Base-by-base conservation (phyloP, 2,888 invertebrate species). In the Scaptomyza polygonia region DNA sequence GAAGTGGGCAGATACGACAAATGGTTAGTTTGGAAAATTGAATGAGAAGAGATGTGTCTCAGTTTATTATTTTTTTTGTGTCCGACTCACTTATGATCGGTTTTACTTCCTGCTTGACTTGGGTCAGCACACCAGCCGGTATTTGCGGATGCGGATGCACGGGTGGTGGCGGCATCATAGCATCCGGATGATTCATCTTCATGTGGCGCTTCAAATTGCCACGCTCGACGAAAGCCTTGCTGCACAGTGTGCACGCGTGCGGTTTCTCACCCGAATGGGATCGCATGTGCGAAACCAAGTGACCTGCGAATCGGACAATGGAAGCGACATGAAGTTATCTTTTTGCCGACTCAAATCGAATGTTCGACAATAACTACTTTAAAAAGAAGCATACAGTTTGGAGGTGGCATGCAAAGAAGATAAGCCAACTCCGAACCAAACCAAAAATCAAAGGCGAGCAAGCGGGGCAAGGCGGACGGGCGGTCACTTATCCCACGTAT, bases 221-320 rank as follows among this genome's bases (percentile, higher is more conserved):
- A 70, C 96, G 94, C 92, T 96, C 96, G 55, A 96, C 96, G 90
- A 96, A 96, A 21, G 94, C 94, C 90, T 95, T 95, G 67, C 95
- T 96, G 89, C 96, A 95, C 86, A 95, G 94, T 0, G 94, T 94
- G 89, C 95, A 95, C 52, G 93, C 93, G 88, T 94, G 94, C 42
- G 78, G 93, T 77, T 79, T 93, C 92, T 70, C 77, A 74, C 94
- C 95, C 32, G 95, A 94, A 91, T 97, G 97, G 55, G 96, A 95
- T 62, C 96, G 94, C 83, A 96, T 93, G 89, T 97, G 96, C n/a
- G 96, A 94, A 54, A 95, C 95, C 79, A 96, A 92, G 91, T 96
- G 96, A 53, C 93, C 94, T 94, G 80, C 61, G 88, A 75, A 85
- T 79, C 77, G 85, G 78, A 83, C 82, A 83, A 84, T 75, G 76